A percentile compares a stretch with the other conserved stretches of the same genome.
phyloP scores from a whole-genome alignment of 2,888 invertebrate species.

The Xylocampa areola region DNA sequence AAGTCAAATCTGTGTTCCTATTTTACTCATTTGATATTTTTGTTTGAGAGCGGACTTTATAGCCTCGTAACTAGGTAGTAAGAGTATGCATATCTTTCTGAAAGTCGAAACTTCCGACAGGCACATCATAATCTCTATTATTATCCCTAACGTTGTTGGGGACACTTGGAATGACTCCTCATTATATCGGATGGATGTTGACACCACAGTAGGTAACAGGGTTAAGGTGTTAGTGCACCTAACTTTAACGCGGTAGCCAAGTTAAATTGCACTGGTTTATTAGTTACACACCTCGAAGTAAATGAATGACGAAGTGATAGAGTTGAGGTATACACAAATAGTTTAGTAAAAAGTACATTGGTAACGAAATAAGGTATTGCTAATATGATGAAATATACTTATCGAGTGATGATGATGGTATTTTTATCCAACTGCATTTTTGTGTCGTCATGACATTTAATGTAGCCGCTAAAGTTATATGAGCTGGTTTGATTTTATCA shows the following conservation, averaged over 20 bases:
- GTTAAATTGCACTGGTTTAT: slow-evolving; percentile 33
- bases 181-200: slow-evolving; percentile 49
- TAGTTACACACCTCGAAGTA: too few species aligned
- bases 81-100: slow-evolving; percentile 14
- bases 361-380: too few species aligned
- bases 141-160: slow-evolving; percentile 55
- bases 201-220: slow-evolving; percentile 25
- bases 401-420: too few species aligned
- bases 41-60: too few species aligned
- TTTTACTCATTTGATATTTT: not conserved
- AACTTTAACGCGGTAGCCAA: slow-evolving; percentile 34
- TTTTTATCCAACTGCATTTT: too few species aligned
- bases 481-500: too few species aligned
- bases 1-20: too few species aligned
- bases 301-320: slow-evolving; percentile 32
- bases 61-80: not conserved
- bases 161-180: slow-evolving; percentile 48
- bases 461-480: too few species aligned
- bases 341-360: too few species aligned
- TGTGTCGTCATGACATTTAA: too few species aligned
- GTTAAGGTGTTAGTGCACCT: slow-evolving; percentile 25
- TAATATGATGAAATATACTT: too few species aligned
- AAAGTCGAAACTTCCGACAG: slow-evolving; percentile 23
- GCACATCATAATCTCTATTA: slow-evolving; percentile 50
- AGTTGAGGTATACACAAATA: too few species aligned